Conservation (phyloP, 2,797 vertebrate genomes). For the Meda fulgida region DNA sequence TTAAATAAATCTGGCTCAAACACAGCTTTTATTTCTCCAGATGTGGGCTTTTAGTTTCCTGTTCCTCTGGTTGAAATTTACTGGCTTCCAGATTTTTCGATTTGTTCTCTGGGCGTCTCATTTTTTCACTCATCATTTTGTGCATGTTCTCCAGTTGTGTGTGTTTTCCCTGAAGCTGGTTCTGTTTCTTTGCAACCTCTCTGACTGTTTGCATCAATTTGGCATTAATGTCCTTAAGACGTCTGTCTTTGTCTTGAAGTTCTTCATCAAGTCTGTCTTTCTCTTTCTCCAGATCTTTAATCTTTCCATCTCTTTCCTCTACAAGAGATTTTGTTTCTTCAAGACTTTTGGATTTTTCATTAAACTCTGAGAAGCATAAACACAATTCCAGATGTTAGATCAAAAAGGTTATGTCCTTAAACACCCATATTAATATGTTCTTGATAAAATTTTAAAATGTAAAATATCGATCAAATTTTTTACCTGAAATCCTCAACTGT, state of each 20-base stretch:
- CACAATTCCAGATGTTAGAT: background rate
- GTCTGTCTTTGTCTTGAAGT: conserved; percentile 31
- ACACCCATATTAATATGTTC: background rate
- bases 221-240: background rate
- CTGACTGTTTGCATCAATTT: conserved; percentile 2
- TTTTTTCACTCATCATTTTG: conserved; percentile 19
- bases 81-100: background rate
- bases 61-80: background rate
- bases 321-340: conserved; percentile 36
- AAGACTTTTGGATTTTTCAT: conserved; percentile 34
- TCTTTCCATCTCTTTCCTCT: conserved; percentile 6
- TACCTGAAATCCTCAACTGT: conserved; percentile 3
- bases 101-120: background rate
- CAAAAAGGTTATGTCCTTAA: no score
- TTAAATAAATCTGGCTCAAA: background rate
- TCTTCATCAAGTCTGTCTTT: background rate
- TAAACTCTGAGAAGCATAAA: conserved; percentile 5
- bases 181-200: conserved; percentile 12
- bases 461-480: background rate
- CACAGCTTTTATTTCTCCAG: background rate
- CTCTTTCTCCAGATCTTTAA: conserved; percentile 18
- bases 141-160: conserved; percentile 10
- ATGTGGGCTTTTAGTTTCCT: background rate
- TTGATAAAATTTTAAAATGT: background rate
- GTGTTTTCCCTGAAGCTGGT: conserved; percentile 12